Evolutionary conservation across 2,888 invertebrate species (phyloP), one percentile per base, ranked within the genome.

Genomic region (Lithophane ornitopus): DNA sequence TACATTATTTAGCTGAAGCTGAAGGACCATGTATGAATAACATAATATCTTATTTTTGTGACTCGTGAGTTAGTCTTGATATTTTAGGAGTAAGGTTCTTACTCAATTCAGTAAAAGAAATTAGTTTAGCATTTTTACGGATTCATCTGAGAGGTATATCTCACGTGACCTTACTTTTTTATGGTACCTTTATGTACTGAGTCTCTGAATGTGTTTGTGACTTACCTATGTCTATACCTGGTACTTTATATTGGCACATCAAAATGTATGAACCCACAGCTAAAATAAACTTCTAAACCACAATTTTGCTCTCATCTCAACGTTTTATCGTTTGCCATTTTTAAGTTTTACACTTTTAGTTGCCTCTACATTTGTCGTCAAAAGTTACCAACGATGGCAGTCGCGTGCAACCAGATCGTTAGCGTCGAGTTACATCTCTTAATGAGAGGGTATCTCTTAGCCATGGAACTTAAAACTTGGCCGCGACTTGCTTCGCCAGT

Each of bases 361-460:
- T 82, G 22, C 71, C 71, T 68, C 63, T 65, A 63, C 56, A 77
- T 67, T 68, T 54, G 39, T 54, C n/a, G 41, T 8, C 46, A 41
- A 56, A 71, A 71, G 62, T 71, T 77, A 2, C 1, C 1, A 69
- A 58, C 14, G 70, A 68, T 4, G 70, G 11, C 61, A 56, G 54
- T 70, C 59, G 39, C 22, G n/a, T 34, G 56, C 62, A 34, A 61
- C 26, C 39, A 65, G 71, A 67, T 70, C 58, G 58, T 84, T 67
- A 73, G 46, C 44, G 44, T 72, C 49, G 46, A 81, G 56, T 72
- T 65, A 78, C 49, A 49, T 66, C 69, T 78, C 49, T 22, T 78
- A 83, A 81, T 72, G 69, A 72, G 74, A 62, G 63, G 28, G 62
- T 58, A 70, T 84, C 46, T 82, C 66, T 67, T 65, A n/a, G 41